A percentile compares a stretch with the other conserved stretches of the same genome.
Evolutionary conservation across 2,797 vertebrate genomes (phyloP).

Genomic region (Phalloptychus januarius): DNA sequence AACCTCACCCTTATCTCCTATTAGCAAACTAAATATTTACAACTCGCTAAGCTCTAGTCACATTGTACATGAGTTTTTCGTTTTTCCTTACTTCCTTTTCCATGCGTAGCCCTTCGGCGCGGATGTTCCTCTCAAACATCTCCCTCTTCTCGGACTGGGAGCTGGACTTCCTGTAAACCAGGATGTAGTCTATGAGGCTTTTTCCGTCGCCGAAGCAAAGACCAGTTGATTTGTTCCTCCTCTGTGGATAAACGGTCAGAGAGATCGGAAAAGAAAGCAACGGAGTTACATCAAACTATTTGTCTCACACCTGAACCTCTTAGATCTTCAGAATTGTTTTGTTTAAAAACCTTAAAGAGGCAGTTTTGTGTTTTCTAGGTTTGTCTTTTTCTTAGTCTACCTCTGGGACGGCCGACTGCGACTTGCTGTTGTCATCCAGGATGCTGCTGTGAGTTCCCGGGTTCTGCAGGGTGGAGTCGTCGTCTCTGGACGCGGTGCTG

Average conservation of each 20-base stretch:
- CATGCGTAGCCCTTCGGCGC: constrained; percentile 92
- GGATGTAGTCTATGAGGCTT: constrained; percentile 91
- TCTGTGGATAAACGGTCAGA: constrained; percentile 72
- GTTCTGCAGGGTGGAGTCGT: constrained; percentile 87
- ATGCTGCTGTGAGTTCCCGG: constrained; percentile 87
- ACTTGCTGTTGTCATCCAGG: constrained; percentile 86
- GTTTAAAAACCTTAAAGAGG: background rate
- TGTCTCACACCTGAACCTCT: background rate
- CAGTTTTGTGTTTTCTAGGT: background rate
- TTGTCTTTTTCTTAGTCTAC: constrained; percentile 64
- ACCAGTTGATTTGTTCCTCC: constrained; percentile 82
- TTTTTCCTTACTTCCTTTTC: constrained; percentile 88
- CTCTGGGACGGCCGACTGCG: constrained; percentile 82
- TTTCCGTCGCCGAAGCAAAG: constrained; percentile 91
- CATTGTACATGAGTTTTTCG: background rate
- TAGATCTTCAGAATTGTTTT: background rate
- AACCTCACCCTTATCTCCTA: background rate
- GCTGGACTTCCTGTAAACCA: constrained; percentile 92
- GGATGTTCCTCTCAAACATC: constrained; percentile 91
- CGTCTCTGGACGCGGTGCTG: constrained; percentile 88
- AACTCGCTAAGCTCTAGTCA: background rate
- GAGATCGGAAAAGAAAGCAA: background rate
- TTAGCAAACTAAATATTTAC: background rate
- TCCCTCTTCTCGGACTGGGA: constrained; percentile 90
- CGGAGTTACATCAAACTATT: background rate